Evolutionary conservation across 2,797 vertebrate genomes (phyloP).

Genomic region (Otolemur crassicaudatus): DNA sequence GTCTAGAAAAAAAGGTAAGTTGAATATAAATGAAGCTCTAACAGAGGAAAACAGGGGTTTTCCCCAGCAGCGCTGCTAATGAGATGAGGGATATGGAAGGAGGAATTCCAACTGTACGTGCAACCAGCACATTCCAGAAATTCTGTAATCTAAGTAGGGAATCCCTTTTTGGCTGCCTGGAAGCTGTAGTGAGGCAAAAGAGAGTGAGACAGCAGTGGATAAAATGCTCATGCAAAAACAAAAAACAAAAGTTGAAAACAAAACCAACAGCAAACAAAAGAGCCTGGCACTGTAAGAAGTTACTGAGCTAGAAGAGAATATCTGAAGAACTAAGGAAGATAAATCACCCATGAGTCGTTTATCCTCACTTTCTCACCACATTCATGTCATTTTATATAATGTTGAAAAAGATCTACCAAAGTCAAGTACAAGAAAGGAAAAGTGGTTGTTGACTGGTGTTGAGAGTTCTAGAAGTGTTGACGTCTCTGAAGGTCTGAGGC

Average conservation of each 20-base stretch:
- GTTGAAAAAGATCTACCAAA: background rate
- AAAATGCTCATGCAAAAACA: background rate
- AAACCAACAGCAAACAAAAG: background rate
- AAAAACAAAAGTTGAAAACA: background rate
- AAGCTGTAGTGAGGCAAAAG: background rate
- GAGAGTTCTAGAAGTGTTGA: background rate
- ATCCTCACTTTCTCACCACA: background rate
- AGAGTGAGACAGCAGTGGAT: background rate
- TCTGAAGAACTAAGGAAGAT: background rate
- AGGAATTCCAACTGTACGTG: background rate
- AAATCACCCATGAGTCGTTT: background rate
- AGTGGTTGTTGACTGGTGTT: background rate
- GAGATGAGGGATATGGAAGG: background rate
- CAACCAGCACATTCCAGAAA: conserved; percentile 10
- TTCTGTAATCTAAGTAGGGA: background rate
- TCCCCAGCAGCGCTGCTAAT: background rate
- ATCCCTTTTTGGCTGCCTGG: background rate
- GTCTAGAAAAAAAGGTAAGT: background rate
- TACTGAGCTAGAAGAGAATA: background rate
- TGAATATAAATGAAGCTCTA: background rate
- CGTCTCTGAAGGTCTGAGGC: background rate
- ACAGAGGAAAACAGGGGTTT: background rate
- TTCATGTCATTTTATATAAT: background rate
- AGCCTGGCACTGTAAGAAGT: rapidly evolving
- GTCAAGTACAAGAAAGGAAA: background rate